A percentile compares a stretch with the other conserved stretches of the same genome.
Evolutionary conservation across 2,888 invertebrate genomes (phyloP).

Genomic region (Chymomyza amoena): DNA sequence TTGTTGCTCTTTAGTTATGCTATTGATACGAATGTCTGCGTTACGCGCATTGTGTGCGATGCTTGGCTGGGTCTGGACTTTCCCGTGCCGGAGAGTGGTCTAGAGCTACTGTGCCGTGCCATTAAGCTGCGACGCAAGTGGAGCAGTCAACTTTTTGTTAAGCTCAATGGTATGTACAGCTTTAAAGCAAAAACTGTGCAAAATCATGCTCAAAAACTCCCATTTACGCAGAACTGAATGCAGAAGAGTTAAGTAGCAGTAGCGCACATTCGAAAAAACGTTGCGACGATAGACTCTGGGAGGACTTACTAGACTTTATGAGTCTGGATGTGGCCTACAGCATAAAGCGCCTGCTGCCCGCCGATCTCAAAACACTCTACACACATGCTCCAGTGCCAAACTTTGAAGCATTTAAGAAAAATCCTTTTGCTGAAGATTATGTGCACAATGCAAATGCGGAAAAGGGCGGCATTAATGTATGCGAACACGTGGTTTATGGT

Average conservation of each 20-base stretch:
- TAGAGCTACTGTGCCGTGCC: conserved; percentile 82
- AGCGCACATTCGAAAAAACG: neutral
- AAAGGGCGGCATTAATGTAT: conserved; percentile 91
- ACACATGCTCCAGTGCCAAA: conserved; percentile 58
- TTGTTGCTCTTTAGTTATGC: conserved; percentile 89
- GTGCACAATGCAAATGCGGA: conserved; percentile 82
- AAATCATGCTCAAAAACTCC: neutral
- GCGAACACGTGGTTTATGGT: conserved; percentile 90
- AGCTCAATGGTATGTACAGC: conserved; percentile 83
- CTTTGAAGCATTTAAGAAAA: conserved; percentile 79
- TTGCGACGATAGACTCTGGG: conserved; percentile 81
- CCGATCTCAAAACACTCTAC: conserved; percentile 85
- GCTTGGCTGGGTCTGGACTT: conserved; percentile 91
- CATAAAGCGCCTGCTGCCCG: conserved; percentile 89
- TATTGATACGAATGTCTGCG: conserved; percentile 90
- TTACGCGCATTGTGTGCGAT: conserved; percentile 85
- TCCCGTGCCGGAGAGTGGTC: conserved; percentile 88
- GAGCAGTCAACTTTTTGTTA: conserved; percentile 86
- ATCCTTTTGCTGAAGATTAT: conserved; percentile 87
- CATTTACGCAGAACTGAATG: conserved; percentile 47
- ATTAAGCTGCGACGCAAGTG: conserved; percentile 87
- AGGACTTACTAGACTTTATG: conserved; percentile 87
- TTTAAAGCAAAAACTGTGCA: neutral
- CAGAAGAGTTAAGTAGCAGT: conserved; percentile 8
- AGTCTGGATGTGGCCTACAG: conserved; percentile 87